Evolutionary conservation across 2,888 invertebrate species (phyloP), one percentile per base, ranked within the genome.

Genomic region (Cynaeus angustus): DNA sequence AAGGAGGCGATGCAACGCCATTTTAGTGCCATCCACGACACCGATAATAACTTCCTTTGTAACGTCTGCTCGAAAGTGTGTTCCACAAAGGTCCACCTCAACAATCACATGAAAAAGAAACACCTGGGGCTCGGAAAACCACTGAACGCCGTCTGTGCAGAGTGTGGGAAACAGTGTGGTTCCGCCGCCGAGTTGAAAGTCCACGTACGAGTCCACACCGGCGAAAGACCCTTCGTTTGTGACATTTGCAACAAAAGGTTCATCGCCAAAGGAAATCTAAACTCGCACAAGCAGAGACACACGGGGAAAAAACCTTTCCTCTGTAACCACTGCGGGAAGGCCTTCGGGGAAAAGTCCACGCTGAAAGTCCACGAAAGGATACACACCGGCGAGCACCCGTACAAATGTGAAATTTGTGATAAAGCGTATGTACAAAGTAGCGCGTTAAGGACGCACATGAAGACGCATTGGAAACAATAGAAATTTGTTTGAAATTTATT

Each of bases 1-100:
- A 76, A 77, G 64, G 77, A 78, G 55, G 74, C 78, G 0, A 75
- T 78, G 75, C 77, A 77, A 38, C 71, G 77, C 55, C 78, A 78
- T 58, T 77, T 72, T 43, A 70, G 72, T 9, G 76, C 77, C 0
- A 77, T 78, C 14, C 78, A 78, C 21, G 77, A 78, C 38, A 74
- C 61, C 1, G 74, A 74, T 46, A 77, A 76, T 62, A 78, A 78
- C 55, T 78, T 75, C 50, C 41, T 77, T 6, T 78, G 78, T 53
- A 75, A 48, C 48, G 66, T 75, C 16, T 78, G 78, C 52, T 75
- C 77, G 7, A 78, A 78, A 73, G 73, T 77, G 33, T 78, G 77
- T 50, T 77, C 74, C 16, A 77, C 77, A 7, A 77, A 78, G 70
- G 73, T 76, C 6, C 77, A 78, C 71, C 68, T 77, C 9, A 76